Conservation (phyloP, 2,797 vertebrate genomes). For the Pterois miles region DNA sequence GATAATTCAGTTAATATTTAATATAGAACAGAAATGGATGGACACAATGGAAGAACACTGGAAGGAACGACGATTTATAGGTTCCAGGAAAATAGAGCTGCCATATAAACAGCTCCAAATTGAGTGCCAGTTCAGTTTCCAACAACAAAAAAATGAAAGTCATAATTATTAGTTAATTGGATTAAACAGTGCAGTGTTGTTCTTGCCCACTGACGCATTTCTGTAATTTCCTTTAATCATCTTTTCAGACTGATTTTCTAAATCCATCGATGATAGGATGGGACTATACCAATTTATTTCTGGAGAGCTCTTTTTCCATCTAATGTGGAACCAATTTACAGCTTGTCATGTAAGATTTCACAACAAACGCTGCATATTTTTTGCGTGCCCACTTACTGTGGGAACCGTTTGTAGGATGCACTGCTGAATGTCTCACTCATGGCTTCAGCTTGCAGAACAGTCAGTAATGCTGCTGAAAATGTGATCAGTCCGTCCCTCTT, state of each 20-base stretch:
- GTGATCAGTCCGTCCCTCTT: conserved; percentile 20
- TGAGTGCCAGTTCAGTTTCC: conserved; percentile 44
- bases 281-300: conserved; percentile 59
- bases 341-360: conserved; percentile 70
- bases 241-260: conserved; percentile 54
- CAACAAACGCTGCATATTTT: conserved; percentile 48
- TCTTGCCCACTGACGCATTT: conserved; percentile 54
- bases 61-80: conserved; percentile 53
- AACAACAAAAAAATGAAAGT: conserved; percentile 51
- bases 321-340: conserved; percentile 76
- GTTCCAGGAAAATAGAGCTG: conserved; percentile 72
- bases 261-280: conserved; percentile 61
- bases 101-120: conserved; percentile 55
- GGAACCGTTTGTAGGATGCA: conserved; percentile 27
- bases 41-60: conserved; percentile 58
- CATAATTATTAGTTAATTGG: conserved; percentile 75
- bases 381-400: conserved; percentile 30
- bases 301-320: conserved; percentile 63
- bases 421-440: conserved; percentile 8
- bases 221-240: conserved; percentile 69
- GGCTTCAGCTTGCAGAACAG: conserved; percentile 18
- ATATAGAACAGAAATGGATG: conserved; percentile 65
- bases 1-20: conserved; percentile 77
- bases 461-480: conserved; percentile 25
- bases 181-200: conserved; percentile 72